A percentile compares a stretch with the other conserved stretches of the same genome.
phyloP scores from a whole-genome alignment of 2,797 vertebrate genomes.

The Manis crassicaudata region DNA sequence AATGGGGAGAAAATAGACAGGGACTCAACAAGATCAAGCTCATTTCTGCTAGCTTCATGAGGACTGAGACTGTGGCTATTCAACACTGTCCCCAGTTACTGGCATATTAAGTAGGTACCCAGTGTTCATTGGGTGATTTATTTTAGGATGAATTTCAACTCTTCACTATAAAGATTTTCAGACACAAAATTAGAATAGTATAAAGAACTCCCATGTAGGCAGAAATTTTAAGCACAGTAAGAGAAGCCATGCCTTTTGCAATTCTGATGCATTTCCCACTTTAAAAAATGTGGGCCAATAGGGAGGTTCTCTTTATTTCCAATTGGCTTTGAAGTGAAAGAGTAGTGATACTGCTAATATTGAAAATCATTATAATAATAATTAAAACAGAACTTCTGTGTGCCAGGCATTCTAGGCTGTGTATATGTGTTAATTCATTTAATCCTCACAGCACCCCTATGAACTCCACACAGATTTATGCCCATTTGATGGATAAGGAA shows the following conservation, averaged over 20 bases:
- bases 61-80: not conserved
- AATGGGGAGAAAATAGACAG: not conserved
- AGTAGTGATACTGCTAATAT: not conserved
- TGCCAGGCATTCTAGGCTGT: not conserved
- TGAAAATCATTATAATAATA: not conserved
- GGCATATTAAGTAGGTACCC: not conserved
- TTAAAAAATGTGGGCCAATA: not conserved
- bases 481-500: not conserved
- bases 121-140: constrained; percentile 33
- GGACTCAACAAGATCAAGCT: not conserved
- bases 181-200: constrained; percentile 22
- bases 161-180: constrained; percentile 16
- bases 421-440: not conserved
- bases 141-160: constrained; percentile 29
- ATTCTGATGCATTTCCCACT: not conserved
- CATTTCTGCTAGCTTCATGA: not conserved
- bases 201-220: not conserved
- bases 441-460: not conserved
- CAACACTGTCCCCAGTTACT: not conserved
- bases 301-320: not conserved
- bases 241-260: not conserved
- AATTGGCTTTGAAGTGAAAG: not conserved
- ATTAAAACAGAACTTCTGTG: not conserved
- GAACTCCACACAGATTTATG: not conserved
- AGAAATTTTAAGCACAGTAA: not conserved